Conservation (phyloP, 1,140 invertebrate genomes). For the Monomorium pharaonis region DNA sequence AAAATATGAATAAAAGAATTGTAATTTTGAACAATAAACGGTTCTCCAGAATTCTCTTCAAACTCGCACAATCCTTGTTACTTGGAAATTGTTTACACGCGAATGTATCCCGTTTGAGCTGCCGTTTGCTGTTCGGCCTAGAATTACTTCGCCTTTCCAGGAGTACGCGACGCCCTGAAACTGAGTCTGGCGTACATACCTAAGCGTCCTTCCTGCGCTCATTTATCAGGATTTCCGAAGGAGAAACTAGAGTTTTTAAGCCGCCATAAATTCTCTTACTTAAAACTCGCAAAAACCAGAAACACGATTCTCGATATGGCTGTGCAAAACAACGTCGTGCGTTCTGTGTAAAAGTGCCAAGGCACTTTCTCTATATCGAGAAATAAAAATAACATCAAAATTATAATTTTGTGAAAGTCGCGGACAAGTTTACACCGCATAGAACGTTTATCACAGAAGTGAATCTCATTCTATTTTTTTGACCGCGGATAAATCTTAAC, state of each 20-base stretch:
- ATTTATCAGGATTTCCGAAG: conserved; percentile 86
- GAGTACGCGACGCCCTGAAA: conserved; percentile 16
- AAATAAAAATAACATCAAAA: not conserved
- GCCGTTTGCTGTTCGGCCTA: conserved; percentile 83
- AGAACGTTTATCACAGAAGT: not conserved
- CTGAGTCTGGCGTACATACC: conserved; percentile 64
- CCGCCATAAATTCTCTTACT: conserved; percentile 83
- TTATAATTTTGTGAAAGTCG: conserved; percentile 23
- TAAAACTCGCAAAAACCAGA: conserved; percentile 72
- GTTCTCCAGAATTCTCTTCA: conserved; percentile 23
- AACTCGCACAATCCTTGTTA: conserved; percentile 14
- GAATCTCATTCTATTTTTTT: not conserved
- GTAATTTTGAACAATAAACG: not conserved
- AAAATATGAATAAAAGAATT: not conserved
- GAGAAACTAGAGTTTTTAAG: conserved; percentile 84
- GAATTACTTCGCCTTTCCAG: conserved; percentile 72
- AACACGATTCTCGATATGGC: conserved; percentile 63
- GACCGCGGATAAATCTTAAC: not conserved
- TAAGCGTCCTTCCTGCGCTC: conserved; percentile 77
- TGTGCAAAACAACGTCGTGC: conserved; percentile 33
- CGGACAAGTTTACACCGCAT: not conserved
- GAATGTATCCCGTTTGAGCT: conserved; percentile 64
- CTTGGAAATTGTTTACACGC: conserved; percentile 63
- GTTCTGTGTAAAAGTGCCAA: conserved; percentile 6
- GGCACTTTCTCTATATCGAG: not conserved